Evolutionary conservation across 2,888 invertebrate species (phyloP).

Genomic region (Drosophila anomalata): DNA sequence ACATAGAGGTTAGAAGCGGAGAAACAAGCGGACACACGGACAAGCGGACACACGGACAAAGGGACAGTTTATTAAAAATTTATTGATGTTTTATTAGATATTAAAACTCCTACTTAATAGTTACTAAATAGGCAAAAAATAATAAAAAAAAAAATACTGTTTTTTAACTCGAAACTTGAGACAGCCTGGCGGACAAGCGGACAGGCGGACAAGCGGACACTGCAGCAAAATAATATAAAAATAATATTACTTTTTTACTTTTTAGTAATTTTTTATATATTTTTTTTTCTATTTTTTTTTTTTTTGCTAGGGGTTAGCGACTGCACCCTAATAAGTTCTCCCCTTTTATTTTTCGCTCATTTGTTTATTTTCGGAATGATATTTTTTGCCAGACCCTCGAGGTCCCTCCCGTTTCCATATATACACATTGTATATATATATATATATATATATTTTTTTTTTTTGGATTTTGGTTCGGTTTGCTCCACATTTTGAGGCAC

Average conservation of each 20-base stretch:
- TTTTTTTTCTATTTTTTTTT: constrained; percentile 2
- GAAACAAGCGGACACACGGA: no score
- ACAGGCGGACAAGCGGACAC: background rate
- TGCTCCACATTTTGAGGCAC: constrained; percentile 10
- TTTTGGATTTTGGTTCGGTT: constrained; percentile 16
- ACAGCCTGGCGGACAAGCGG: no score
- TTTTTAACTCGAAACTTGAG: background rate
- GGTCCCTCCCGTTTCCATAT: background rate
- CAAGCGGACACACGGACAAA: no score
- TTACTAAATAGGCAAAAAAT: no score
- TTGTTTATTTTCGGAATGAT: constrained; percentile 16
- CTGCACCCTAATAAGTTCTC: constrained; percentile 5
- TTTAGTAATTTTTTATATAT: background rate
- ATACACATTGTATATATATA: no score
- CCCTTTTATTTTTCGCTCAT: constrained; percentile 4
- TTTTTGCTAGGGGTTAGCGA: background rate
- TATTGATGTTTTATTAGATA: no score
- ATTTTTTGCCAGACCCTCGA: constrained; percentile 15
- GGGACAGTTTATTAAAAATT: no score
- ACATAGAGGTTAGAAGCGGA: no score
- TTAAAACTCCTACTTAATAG: no score
- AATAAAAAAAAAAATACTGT: no score
- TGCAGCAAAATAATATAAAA: background rate
- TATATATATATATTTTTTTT: background rate
- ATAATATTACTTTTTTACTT: background rate